phyloP scores from a whole-genome alignment of 2,113 vertebrate species.

The Dasyurus viverrinus region DNA sequence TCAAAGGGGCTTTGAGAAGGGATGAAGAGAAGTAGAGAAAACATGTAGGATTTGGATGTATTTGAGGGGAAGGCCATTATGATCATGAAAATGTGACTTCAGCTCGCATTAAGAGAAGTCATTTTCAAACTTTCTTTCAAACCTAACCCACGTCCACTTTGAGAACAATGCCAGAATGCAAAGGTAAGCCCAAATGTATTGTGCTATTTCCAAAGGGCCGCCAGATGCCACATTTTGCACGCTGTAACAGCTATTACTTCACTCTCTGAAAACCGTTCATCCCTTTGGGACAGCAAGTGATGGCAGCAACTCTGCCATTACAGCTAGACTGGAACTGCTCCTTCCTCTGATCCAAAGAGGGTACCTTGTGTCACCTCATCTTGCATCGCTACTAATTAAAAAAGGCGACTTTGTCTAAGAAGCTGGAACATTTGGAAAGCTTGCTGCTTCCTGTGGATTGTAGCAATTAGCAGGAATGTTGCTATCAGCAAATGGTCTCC shows the following conservation, averaged over 20 bases:
- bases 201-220: conserved; percentile 49
- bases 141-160: conserved; percentile 28
- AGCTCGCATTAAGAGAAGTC: not conserved
- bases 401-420: conserved; percentile 11
- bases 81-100: conserved; percentile 15
- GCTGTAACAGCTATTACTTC: conserved; percentile 35
- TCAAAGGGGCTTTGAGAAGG: not conserved
- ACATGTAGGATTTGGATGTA: not conserved
- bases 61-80: not conserved
- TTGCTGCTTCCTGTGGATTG: conserved; percentile 4
- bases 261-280: conserved; percentile 33
- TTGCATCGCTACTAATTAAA: conserved; percentile 31
- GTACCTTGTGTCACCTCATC: conserved; percentile 18
- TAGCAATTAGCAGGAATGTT: conserved; percentile 28
- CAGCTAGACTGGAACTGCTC: not conserved
- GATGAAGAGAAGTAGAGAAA: not conserved
- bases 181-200: not conserved
- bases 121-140: conserved; percentile 39
- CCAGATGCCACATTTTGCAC: conserved; percentile 39
- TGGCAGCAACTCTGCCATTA: conserved; percentile 8
- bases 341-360: conserved; percentile 30
- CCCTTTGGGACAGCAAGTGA: not conserved
- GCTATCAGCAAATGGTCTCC: conserved; percentile 18
- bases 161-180: conserved; percentile 5
- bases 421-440: not conserved